A percentile compares a stretch with the other conserved stretches of the same genome.
Evolutionary conservation across 2,113 vertebrate species (phyloP).

Genomic region (Strix uralensis): DNA sequence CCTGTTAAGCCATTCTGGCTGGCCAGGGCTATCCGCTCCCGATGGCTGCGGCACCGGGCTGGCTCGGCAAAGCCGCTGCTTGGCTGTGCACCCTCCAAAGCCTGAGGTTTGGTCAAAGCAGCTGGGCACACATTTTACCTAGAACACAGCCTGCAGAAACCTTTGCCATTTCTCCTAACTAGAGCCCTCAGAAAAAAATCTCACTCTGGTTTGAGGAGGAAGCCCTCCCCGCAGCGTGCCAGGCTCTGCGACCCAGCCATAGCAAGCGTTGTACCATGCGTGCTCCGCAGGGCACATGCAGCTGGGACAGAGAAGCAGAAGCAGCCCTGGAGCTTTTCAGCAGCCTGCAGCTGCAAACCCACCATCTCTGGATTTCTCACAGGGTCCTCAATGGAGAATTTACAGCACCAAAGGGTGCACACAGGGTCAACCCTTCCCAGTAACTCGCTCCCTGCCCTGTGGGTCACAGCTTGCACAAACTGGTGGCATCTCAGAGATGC

Average conservation of each 20-base stretch:
- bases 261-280: fast-evolving
- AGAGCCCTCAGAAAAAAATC: neutral
- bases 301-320: neutral
- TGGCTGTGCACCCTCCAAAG: fast-evolving
- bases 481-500: neutral
- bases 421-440: fast-evolving
- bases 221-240: fast-evolving
- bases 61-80: neutral
- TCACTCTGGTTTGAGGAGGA: neutral
- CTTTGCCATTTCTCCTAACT: neutral
- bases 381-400: neutral
- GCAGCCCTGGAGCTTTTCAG: neutral
- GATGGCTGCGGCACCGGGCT: fast-evolving
- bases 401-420: neutral
- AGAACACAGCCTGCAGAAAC: neutral
- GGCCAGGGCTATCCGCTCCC: neutral
- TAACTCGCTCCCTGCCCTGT: fast-evolving
- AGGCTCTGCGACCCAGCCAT: neutral
- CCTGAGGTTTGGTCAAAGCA: neutral
- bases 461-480: neutral
- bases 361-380: neutral
- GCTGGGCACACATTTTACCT: neutral
- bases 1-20: conserved; percentile 30
- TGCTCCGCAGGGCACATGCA: neutral
- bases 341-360: neutral